These are phyloP conservation scores for Siderastrea radians DNA, from an alignment of 92 coral and sea anemone genomes.

Conservation along the genomic window DNA sequence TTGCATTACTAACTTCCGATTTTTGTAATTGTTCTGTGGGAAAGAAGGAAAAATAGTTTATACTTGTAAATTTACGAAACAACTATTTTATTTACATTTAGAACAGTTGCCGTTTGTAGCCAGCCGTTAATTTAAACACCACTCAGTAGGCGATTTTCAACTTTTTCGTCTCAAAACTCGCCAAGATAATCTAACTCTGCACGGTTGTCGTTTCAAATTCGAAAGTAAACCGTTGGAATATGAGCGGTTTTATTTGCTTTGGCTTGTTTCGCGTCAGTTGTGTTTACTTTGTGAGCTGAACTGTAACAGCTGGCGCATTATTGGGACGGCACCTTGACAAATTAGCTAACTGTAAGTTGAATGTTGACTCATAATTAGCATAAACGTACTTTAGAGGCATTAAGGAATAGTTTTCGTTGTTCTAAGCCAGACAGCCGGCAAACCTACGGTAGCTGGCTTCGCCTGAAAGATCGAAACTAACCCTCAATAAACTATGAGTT, in stretches of 20 bases:
- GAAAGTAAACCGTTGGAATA: constrained; percentile 23
- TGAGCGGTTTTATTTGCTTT: not conserved
- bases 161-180: too few species aligned
- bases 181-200: too few species aligned
- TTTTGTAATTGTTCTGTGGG: too few species aligned
- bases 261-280: constrained; percentile 1
- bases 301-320: not conserved
- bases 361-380: not conserved
- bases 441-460: not conserved
- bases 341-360: not conserved
- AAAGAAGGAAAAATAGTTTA: too few species aligned
- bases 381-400: not conserved
- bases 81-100: too few species aligned
- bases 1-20: too few species aligned
- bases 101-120: too few species aligned
- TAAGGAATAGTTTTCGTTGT: not conserved
- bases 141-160: too few species aligned
- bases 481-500: not conserved
- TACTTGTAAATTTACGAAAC: too few species aligned
- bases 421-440: not conserved
- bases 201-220: not conserved
- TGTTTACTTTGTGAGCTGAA: not conserved
- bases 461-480: too few species aligned
- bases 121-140: too few species aligned
- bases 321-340: not conserved